Evolutionary conservation across 2,113 vertebrate species (phyloP).

Genomic region (Hemicordylus capensis): DNA sequence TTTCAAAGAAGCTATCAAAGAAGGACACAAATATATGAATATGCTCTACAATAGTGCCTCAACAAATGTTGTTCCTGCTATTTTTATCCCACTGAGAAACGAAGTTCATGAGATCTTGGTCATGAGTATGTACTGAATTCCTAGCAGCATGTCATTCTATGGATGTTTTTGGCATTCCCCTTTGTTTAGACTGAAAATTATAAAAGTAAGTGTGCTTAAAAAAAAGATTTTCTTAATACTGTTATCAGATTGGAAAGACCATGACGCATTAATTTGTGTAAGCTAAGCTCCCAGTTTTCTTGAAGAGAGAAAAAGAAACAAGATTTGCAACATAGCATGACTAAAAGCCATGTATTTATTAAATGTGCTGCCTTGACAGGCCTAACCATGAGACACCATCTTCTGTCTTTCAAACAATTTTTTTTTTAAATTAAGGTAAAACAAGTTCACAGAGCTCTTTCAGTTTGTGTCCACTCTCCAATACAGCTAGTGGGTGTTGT

Average conservation of each 20-base stretch:
- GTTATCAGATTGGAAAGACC: not conserved
- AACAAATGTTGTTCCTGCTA: conserved; percentile 40
- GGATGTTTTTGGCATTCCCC: not conserved
- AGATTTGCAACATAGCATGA: no score
- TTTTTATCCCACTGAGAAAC: conserved; percentile 19
- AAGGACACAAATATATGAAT: conserved; percentile 51
- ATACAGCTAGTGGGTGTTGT: no score
- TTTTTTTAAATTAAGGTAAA: no score
- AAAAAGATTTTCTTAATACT: not conserved
- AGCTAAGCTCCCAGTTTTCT: not conserved
- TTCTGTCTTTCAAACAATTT: no score
- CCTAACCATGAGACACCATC: not conserved
- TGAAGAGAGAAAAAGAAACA: not conserved
- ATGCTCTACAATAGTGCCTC: conserved; percentile 18
- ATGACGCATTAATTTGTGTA: not conserved
- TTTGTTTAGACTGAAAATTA: not conserved
- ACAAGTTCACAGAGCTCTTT: no score
- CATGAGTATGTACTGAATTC: not conserved
- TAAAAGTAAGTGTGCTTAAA: not conserved
- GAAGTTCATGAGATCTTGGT: not conserved
- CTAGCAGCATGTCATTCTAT: not conserved
- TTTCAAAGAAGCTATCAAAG: conserved; percentile 43
- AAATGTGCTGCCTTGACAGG: not conserved
- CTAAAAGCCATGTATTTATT: not conserved
- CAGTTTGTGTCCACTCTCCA: no score